phyloP scores from a whole-genome alignment of 2,113 vertebrate species.

The Columba janthina region DNA sequence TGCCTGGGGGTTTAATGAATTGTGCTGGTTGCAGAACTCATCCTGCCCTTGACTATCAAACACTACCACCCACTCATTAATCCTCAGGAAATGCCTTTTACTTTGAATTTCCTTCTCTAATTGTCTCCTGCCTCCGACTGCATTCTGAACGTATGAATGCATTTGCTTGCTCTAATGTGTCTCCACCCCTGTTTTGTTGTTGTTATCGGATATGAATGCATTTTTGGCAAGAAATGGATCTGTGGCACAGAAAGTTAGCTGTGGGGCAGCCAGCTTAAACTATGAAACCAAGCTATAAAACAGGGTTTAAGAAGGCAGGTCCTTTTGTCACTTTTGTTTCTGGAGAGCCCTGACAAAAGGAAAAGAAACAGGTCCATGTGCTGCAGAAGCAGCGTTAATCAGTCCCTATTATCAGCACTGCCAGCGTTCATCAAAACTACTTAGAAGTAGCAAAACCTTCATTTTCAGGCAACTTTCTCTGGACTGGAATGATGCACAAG shows the following conservation, averaged over 20 bases:
- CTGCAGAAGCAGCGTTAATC: background rate
- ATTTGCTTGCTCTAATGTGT: constrained; percentile 14
- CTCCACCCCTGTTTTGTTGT: background rate
- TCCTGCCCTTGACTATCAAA: constrained; percentile 36
- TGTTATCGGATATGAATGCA: background rate
- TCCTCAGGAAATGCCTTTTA: constrained; percentile 56
- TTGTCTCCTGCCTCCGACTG: constrained; percentile 30
- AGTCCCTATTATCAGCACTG: background rate
- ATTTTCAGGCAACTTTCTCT: background rate
- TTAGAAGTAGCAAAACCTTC: background rate
- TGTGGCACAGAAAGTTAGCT: background rate
- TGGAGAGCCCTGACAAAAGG: background rate
- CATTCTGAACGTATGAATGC: constrained; percentile 11
- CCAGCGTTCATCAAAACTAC: background rate
- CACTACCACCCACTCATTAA: constrained; percentile 46
- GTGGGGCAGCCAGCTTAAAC: background rate
- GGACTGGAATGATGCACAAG: background rate
- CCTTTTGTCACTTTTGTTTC: background rate
- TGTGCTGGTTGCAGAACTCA: constrained; percentile 13
- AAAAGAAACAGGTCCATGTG: background rate
- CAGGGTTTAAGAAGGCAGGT: background rate
- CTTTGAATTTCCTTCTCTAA: constrained; percentile 55
- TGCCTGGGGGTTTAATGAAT: constrained; percentile 52
- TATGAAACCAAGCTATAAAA: background rate
- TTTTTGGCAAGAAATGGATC: background rate